These are phyloP conservation scores for Sciurus vulgaris DNA, from an alignment of 2,797 vertebrate genomes.

Conservation along the genomic window DNA sequence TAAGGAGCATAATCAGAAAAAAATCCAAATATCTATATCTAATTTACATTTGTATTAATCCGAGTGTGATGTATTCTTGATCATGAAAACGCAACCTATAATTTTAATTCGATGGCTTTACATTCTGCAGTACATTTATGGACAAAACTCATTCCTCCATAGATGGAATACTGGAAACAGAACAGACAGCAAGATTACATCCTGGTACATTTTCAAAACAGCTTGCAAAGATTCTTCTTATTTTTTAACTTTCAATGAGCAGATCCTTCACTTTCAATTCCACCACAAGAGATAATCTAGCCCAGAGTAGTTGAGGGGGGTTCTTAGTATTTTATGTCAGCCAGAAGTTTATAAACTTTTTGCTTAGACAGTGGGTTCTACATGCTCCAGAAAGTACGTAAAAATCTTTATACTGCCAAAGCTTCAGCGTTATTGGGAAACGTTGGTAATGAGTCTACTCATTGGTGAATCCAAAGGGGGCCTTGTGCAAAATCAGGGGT, in stretches of 20 bases:
- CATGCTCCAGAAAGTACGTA: background rate
- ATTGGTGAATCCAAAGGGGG: rapidly evolving
- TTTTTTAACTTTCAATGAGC: background rate
- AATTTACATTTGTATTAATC: constrained; percentile 54
- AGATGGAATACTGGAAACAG: constrained; percentile 8
- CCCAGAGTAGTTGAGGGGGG: too few species aligned
- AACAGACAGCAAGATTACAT: constrained; percentile 9
- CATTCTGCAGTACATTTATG: constrained; percentile 54
- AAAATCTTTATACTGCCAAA: background rate
- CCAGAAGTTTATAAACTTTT: constrained; percentile 41
- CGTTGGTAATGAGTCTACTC: background rate
- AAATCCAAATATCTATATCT: background rate
- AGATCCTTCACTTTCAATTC: constrained; percentile 29
- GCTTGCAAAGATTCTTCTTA: background rate
- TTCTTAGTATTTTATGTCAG: background rate
- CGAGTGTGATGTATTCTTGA: background rate
- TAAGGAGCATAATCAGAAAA: constrained; percentile 36
- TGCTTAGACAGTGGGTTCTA: background rate
- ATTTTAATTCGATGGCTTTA: constrained; percentile 56
- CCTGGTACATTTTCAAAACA: constrained; percentile 45
- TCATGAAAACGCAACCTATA: constrained; percentile 40
- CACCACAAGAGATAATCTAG: background rate
- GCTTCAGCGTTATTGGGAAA: background rate
- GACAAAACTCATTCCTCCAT: constrained; percentile 48
- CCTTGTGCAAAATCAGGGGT: background rate